phyloP scores from a whole-genome alignment of 1,140 invertebrate species.

The Gonatopus flavifemur region DNA sequence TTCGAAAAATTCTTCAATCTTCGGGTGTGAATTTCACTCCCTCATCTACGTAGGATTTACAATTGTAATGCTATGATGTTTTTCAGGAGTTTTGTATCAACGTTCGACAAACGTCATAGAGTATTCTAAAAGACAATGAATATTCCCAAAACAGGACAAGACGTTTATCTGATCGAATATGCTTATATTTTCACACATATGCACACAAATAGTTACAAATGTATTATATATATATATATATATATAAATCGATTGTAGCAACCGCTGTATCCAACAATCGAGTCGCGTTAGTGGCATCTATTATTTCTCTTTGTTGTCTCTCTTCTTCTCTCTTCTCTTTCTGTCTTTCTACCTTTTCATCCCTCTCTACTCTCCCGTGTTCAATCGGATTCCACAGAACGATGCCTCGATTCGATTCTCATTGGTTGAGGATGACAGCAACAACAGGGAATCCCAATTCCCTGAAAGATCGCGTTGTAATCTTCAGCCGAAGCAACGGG shows the following conservation, averaged over 20 bases:
- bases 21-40: too few species aligned
- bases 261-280: background rate
- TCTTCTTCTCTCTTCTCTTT: slow-evolving; percentile 4
- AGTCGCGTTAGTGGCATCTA: background rate
- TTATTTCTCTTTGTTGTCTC: background rate
- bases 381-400: slow-evolving; percentile 32
- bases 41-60: too few species aligned
- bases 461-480: slow-evolving; percentile 41
- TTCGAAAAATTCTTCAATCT: too few species aligned
- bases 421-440: slow-evolving; percentile 13
- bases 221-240: background rate
- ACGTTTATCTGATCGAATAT: too few species aligned
- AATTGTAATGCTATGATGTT: too few species aligned
- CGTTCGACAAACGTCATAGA: too few species aligned
- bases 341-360: slow-evolving; percentile 4
- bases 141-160: too few species aligned
- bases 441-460: slow-evolving; percentile 32
- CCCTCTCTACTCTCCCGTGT: slow-evolving; percentile 16
- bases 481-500: slow-evolving; percentile 41
- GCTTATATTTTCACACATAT: too few species aligned
- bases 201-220: too few species aligned
- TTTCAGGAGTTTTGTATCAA: too few species aligned
- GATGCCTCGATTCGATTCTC: slow-evolving; percentile 36
- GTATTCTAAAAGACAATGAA: too few species aligned
- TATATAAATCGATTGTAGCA: too few species aligned